Evolutionary conservation across 2,888 invertebrate species (phyloP), one percentile per base, ranked within the genome.

Genomic region (Tortricodes alternella): DNA sequence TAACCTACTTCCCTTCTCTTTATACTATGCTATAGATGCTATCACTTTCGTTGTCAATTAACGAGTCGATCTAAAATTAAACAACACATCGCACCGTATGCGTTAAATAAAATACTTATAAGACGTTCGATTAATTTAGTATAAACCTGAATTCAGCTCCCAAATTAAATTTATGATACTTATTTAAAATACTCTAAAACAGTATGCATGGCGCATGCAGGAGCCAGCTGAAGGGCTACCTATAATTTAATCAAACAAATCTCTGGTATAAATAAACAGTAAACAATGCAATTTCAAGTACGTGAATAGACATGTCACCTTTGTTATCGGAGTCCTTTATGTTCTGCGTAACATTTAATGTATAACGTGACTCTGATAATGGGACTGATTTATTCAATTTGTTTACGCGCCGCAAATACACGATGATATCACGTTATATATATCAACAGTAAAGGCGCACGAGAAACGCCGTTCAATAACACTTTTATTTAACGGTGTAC

Each of bases 321-420:
- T 49, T 55, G 55, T 55, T 55, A 55, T 55, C 48, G 43, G 43
- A 49, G 29, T 32, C 48, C 48, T 55, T 55, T 48, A 34, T 34
- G 46, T 48, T 53, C 39, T 23, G 35, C 46, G 53, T 37, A 13
- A 21, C 37, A 21, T 48, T 55, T 55, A 43, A 43, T 55, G 41
- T 48, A 49, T 49, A 55, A 55, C 48, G 41, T 23, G n/a, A n/a
- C n/a, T n/a, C 19, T 35, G 55, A 48, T 55, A 55, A 55, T 55
- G 55, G 48, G 49, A 18, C 34, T 49, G 27, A 34, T 49, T 55
- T 43, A 55, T 55, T 49, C 35, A 49, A 53, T 48, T 55, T 43
- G 35, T 35, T 55, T 46, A n/a, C n/a, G n/a, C n/a, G 9, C 13
- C 13, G 15, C 21, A 29, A n/a, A n/a, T n/a, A 29, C 11, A 15